Percentiles rank a stretch among this genome's conserved stretches.
Conservation (phyloP, 2,113 vertebrate species). For the Peromyscus maniculatus region DNA sequence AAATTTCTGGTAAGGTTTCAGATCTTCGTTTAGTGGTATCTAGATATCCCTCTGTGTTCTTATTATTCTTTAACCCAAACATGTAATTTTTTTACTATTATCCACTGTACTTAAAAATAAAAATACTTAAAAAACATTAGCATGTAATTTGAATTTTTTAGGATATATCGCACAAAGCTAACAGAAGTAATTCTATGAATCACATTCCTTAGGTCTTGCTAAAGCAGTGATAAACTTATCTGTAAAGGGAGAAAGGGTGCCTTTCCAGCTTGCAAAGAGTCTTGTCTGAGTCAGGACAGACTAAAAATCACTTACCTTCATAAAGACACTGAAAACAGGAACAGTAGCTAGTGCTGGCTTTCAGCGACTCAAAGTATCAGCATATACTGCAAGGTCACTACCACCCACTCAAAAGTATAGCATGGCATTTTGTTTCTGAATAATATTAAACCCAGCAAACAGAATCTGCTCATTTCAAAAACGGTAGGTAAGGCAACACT, state of each 20-base stretch:
- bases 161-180: conserved; percentile 7
- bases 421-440: background rate
- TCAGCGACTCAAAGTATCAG: conserved; percentile 7
- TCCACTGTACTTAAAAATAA: conserved; percentile 16
- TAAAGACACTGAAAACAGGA: background rate
- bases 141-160: conserved; percentile 38
- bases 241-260: background rate
- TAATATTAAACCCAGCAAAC: conserved; percentile 31
- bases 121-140: conserved; percentile 4
- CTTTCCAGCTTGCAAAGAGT: background rate
- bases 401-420: background rate
- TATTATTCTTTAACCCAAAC: conserved; percentile 42
- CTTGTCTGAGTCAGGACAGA: background rate
- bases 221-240: background rate
- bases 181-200: conserved; percentile 43
- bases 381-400: background rate
- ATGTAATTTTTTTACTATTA: conserved; percentile 37
- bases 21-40: background rate
- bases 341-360: background rate
- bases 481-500: conserved; percentile 23
- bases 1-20: background rate
- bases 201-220: background rate
- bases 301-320: conserved; percentile 46
- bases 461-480: conserved; percentile 23
- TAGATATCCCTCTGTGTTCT: background rate